Evolutionary conservation across 2,797 vertebrate genomes (phyloP).

Genomic region (Coregonus suidteri): DNA sequence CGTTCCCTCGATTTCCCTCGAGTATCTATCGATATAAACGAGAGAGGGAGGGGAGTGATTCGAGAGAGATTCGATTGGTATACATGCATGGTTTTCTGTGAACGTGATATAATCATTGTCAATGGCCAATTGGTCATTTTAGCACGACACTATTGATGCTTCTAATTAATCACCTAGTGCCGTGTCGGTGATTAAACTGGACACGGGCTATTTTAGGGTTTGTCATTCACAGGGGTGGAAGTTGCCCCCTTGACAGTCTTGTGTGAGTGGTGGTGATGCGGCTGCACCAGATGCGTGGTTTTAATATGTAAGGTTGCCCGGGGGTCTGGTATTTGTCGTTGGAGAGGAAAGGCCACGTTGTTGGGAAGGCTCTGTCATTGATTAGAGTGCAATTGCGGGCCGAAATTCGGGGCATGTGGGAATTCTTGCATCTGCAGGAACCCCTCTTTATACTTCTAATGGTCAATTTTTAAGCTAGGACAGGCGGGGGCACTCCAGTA

Average conservation of each 20-base stretch:
- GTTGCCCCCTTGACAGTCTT: slow-evolving; percentile 45
- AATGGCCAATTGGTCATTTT: slow-evolving; percentile 13
- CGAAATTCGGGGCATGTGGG: too few species aligned
- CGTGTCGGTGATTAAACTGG: slow-evolving; percentile 9
- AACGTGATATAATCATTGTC: slow-evolving; percentile 22
- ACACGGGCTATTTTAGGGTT: slow-evolving; percentile 5
- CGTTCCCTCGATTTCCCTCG: slow-evolving; percentile 22
- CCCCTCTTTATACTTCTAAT: too few species aligned
- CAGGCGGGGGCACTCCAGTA: too few species aligned
- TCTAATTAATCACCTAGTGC: slow-evolving; percentile 15
- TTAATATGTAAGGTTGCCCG: slow-evolving; percentile 15
- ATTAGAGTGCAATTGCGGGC: too few species aligned
- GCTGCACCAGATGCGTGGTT: slow-evolving; percentile 63
- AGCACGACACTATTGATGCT: slow-evolving; percentile 3
- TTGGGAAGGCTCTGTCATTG: not conserved
- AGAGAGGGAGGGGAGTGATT: not conserved
- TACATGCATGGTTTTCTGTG: slow-evolving; percentile 10
- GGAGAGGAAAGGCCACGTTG: slow-evolving; percentile 7
- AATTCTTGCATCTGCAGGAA: too few species aligned
- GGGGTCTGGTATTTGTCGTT: slow-evolving; percentile 13
- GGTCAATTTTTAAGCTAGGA: too few species aligned
- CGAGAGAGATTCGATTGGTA: not conserved
- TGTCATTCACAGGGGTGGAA: slow-evolving; percentile 24
- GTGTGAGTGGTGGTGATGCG: slow-evolving; percentile 44
- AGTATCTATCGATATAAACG: slow-evolving; percentile 24